A percentile compares a stretch with the other conserved stretches of the same genome.
Evolutionary conservation across 2,113 vertebrate species (phyloP).

Genomic region (Ageneiosus marmoratus): DNA sequence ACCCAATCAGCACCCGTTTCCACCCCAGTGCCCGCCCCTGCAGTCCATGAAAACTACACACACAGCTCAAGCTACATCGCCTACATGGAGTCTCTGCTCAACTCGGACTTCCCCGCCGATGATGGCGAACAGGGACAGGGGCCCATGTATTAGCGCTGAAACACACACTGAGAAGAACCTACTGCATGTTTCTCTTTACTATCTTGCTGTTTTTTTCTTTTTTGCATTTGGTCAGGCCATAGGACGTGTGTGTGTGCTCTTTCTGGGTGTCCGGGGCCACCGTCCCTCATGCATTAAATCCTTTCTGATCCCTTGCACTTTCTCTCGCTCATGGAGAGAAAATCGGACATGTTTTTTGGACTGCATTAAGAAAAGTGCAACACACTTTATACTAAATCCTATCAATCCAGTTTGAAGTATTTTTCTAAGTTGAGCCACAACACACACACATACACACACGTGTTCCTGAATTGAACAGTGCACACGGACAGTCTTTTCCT

Average conservation of each 20-base stretch:
- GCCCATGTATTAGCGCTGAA: neutral
- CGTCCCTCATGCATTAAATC: slow-evolving; percentile 23
- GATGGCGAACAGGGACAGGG: neutral
- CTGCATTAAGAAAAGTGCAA: slow-evolving; percentile 30
- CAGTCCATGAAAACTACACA: slow-evolving; percentile 61
- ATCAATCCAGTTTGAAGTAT: slow-evolving; percentile 68
- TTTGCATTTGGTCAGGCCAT: neutral
- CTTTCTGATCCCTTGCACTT: slow-evolving; percentile 37
- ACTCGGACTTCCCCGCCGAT: slow-evolving; percentile 78
- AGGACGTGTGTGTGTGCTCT: neutral
- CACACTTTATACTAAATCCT: slow-evolving; percentile 49
- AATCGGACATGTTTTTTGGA: slow-evolving; percentile 13
- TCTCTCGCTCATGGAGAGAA: slow-evolving; percentile 4
- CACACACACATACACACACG: slow-evolving; percentile 37
- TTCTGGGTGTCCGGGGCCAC: neutral
- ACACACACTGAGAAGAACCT: neutral
- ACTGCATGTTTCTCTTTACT: slow-evolving; percentile 39
- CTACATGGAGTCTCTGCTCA: slow-evolving; percentile 85
- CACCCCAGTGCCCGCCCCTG: slow-evolving; percentile 27
- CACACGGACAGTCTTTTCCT: slow-evolving; percentile 53
- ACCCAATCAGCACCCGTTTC: neutral
- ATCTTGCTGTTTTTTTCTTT: neutral
- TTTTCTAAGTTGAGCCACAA: slow-evolving; percentile 65
- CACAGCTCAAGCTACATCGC: slow-evolving; percentile 76
- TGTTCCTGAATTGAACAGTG: neutral